These are phyloP conservation scores for Columba livia DNA, from an alignment of 2,113 vertebrate genomes.

Conservation along the genomic window DNA sequence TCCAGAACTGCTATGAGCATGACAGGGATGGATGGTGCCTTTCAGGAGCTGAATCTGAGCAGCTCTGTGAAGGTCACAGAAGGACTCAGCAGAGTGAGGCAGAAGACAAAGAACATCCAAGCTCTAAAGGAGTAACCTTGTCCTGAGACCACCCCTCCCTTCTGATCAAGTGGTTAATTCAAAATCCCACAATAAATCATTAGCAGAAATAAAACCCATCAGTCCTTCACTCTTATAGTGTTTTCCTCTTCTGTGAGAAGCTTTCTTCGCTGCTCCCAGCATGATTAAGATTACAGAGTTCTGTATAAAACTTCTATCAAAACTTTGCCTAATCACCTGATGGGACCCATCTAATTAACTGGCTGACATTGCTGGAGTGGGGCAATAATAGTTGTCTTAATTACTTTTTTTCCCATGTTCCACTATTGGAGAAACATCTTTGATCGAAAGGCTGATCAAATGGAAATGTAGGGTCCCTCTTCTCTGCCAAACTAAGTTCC, in stretches of 20 bases:
- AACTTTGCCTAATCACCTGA: constrained; percentile 64
- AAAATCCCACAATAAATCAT: not conserved
- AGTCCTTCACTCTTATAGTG: not conserved
- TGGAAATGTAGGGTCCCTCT: not conserved
- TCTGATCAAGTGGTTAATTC: not conserved
- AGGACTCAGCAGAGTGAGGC: not conserved
- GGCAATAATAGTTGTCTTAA: constrained; percentile 67
- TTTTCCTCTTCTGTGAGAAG: not conserved
- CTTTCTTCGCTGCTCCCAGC: not conserved
- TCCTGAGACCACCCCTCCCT: not conserved
- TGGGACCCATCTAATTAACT: constrained; percentile 60
- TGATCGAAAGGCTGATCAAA: constrained; percentile 51
- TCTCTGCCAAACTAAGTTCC: not conserved
- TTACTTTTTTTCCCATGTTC: constrained; percentile 42
- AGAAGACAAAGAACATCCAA: not conserved
- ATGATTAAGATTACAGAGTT: not conserved
- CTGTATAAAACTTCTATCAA: constrained; percentile 57
- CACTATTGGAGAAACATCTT: constrained; percentile 30
- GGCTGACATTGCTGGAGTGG: constrained; percentile 34
- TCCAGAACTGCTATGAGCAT: not conserved
- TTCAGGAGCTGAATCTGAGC: not conserved
- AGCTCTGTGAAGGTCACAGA: not conserved
- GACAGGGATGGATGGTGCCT: not conserved
- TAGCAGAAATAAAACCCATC: not conserved
- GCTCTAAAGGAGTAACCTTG: not conserved